Evolutionary conservation across 2,888 invertebrate species (phyloP).

Genomic region (Cephalotes varians): DNA sequence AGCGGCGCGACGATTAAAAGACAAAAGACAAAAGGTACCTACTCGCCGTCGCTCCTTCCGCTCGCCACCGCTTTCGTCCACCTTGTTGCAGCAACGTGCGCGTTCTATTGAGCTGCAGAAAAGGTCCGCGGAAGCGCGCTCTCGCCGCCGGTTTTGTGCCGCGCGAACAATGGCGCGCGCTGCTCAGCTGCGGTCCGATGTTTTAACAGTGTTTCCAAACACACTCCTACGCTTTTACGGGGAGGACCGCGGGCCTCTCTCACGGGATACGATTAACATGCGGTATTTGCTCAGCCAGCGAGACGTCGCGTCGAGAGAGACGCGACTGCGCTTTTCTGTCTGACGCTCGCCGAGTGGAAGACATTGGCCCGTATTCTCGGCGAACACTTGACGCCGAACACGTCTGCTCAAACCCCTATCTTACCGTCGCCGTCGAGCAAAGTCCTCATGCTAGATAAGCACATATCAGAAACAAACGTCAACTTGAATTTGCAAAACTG

Average conservation of each 20-base stretch:
- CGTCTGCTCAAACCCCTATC: slow-evolving; percentile 17
- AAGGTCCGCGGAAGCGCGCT: slow-evolving; percentile 63
- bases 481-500: background rate
- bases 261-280: slow-evolving; percentile 76
- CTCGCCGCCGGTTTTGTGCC: slow-evolving; percentile 66
- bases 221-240: slow-evolving; percentile 68
- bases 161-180: slow-evolving; percentile 71
- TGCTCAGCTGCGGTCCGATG: slow-evolving; percentile 75
- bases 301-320: slow-evolving; percentile 69
- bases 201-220: slow-evolving; percentile 81
- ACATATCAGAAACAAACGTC: background rate
- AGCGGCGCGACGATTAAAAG: slow-evolving; percentile 74
- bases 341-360: slow-evolving; percentile 32
- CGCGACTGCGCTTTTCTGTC: slow-evolving; percentile 31
- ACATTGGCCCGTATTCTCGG: slow-evolving; percentile 45
- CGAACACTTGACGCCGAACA: slow-evolving; percentile 18
- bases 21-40: slow-evolving; percentile 79
- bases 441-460: slow-evolving; percentile 9
- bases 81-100: slow-evolving; percentile 28
- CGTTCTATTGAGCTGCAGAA: slow-evolving; percentile 68
- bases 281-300: slow-evolving; percentile 75
- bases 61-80: slow-evolving; percentile 40
- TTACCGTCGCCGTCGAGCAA: background rate
- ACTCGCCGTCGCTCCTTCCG: slow-evolving; percentile 70
- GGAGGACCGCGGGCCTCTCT: slow-evolving; percentile 32